Base-by-base conservation (phyloP, 2,888 invertebrate genomes). In the Tanypteryx hageni region DNA sequence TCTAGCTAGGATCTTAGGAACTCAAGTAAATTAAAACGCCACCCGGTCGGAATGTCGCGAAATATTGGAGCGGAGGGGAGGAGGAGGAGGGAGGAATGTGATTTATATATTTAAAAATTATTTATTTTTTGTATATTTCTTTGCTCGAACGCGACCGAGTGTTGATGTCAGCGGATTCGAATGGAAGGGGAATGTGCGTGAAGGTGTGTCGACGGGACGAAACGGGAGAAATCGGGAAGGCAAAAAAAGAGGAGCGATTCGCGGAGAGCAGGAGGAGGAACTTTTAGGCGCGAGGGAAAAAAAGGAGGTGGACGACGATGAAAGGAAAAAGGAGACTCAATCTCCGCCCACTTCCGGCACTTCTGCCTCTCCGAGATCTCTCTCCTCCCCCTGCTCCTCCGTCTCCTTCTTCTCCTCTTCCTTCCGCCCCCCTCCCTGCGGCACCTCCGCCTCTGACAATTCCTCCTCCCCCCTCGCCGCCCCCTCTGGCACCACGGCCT, bases 361-460 rank as follows among this genome's bases (percentile, higher is more conserved):
- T 44, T 89, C 89, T 18, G 89, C 89, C n/a, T 89, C 89, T 4
- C 61, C 16, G 22, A 5, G 58, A 10, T 44, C 44, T 44, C 83
- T 57, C 27, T 22, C 27, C 2, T 18, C 14, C 44, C 44, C 44
- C 44, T 3, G 1, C 11, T 76, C 27, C 2, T 18, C 10, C n/a
- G n/a, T n/a, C n/a, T n/a, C 44, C 44, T 44, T 44, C 44, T 44
- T 44, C 44, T 44, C 44, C 44, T 44, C 56, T n/a, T 57, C 57
- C 31, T 82, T 27, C 31, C 7, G 44, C 27, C 18, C 56, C 59
- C 58, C 5, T 22, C 31, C 68, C 68, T 89, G 61, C 10, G 89
- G 89, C 16, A 89, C 89, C 64, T 89, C 89, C n/a, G 89, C 89
- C 89, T 89, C 89, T 3, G 89, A 18, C 44, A 89, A 18, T 16